phyloP scores from a whole-genome alignment of 1,140 invertebrate genomes.

The Apocrypta bakeri region DNA sequence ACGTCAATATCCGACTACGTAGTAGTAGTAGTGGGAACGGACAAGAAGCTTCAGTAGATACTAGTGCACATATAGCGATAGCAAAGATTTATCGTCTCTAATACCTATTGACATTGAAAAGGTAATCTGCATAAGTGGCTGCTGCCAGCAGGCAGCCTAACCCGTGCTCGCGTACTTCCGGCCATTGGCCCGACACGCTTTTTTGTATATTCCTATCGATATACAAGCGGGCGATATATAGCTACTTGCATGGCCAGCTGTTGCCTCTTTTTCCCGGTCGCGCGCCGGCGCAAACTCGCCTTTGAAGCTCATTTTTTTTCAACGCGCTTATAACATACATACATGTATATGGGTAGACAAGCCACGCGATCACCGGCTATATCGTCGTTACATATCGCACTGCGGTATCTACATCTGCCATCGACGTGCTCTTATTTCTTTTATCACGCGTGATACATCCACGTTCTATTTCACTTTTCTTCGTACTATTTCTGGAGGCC shows the following conservation, averaged over 20 bases:
- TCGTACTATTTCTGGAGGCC: background rate
- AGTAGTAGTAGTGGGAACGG: too few relatives aligned
- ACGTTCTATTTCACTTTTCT: background rate
- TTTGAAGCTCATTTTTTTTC: conserved; percentile 49
- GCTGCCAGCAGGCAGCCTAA: background rate
- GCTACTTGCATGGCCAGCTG: conserved; percentile 56
- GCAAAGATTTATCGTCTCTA: conserved; percentile 43
- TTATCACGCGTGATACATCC: background rate
- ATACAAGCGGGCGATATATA: conserved; percentile 54
- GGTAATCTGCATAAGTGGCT: conserved; percentile 41
- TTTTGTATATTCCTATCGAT: conserved; percentile 50
- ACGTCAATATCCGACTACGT: too few relatives aligned
- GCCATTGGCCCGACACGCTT: conserved; percentile 48
- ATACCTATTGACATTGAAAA: conserved; percentile 46
- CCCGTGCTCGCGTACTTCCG: conserved; percentile 1
- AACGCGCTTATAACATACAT: background rate
- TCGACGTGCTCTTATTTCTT: background rate
- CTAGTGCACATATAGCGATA: background rate
- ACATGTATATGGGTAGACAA: background rate
- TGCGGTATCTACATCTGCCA: background rate
- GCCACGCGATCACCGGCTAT: background rate
- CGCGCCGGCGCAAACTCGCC: conserved; percentile 52
- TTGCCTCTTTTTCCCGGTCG: conserved; percentile 51
- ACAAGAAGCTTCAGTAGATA: too few relatives aligned
- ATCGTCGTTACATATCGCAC: background rate